A percentile compares a stretch with the other conserved stretches of the same genome.
These are phyloP conservation scores for Pandemis heparana DNA, from an alignment of 2,888 invertebrate genomes.

Conservation along the genomic window DNA sequence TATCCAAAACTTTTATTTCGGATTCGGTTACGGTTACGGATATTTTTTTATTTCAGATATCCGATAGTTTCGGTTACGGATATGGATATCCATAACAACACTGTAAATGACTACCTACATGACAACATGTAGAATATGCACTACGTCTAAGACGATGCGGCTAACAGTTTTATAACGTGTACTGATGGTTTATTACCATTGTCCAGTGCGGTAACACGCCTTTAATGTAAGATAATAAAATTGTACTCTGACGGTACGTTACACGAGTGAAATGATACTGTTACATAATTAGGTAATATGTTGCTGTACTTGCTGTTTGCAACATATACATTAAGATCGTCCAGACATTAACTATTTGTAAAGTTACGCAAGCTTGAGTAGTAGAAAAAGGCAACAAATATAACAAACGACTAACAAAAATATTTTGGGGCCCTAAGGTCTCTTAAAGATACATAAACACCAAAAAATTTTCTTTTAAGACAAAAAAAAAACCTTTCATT, in stretches of 20 bases:
- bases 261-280: constrained; percentile 30
- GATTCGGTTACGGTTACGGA: too few relatives aligned
- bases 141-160: background rate
- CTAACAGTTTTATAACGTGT: background rate
- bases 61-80: too few relatives aligned
- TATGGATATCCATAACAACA: too few relatives aligned
- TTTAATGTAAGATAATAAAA: constrained; percentile 7
- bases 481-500: too few relatives aligned
- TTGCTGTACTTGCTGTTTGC: constrained; percentile 24
- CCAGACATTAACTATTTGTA: constrained; percentile 13
- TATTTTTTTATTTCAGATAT: too few relatives aligned
- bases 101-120: too few relatives aligned
- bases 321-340: constrained; percentile 17
- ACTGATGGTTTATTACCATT: background rate
- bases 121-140: background rate
- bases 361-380: constrained; percentile 3
- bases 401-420: too few relatives aligned
- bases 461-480: too few relatives aligned
- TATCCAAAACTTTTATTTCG: too few relatives aligned
- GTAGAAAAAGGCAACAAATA: background rate
- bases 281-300: constrained; percentile 28
- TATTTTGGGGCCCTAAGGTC: too few relatives aligned
- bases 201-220: background rate
- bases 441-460: too few relatives aligned
- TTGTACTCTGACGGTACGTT: constrained; percentile 12